Conservation (phyloP, 2,797 vertebrate genomes). For the Sebastes kiyomatsui region DNA sequence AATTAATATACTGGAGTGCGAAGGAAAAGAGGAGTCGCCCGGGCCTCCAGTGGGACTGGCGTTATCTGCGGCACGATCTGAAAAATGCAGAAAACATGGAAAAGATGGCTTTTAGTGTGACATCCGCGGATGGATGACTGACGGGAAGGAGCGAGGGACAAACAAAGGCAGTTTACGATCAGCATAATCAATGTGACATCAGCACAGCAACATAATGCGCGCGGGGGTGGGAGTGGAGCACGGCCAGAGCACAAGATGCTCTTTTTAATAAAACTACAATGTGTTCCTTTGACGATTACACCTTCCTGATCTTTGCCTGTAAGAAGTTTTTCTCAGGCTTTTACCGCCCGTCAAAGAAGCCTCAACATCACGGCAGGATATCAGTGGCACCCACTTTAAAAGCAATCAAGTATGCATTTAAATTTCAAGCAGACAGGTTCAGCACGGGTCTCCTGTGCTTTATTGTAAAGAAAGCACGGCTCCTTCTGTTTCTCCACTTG, state of each 20-base stretch:
- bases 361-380: slow-evolving; percentile 65
- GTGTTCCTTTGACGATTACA: slow-evolving; percentile 54
- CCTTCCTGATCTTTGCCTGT: slow-evolving; percentile 48
- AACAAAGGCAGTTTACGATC: slow-evolving; percentile 83
- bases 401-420: slow-evolving; percentile 70
- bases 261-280: slow-evolving; percentile 68
- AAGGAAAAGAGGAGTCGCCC: slow-evolving; percentile 50
- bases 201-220: slow-evolving; percentile 74
- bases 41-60: slow-evolving; percentile 71
- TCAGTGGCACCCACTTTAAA: slow-evolving; percentile 75
- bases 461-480: slow-evolving; percentile 52
- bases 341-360: slow-evolving; percentile 63
- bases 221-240: slow-evolving; percentile 42
- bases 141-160: slow-evolving; percentile 70
- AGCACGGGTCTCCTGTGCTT: slow-evolving; percentile 41
- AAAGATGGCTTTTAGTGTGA: slow-evolving; percentile 85
- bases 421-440: slow-evolving; percentile 62
- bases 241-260: slow-evolving; percentile 41
- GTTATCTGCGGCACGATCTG: slow-evolving; percentile 58
- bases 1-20: slow-evolving; percentile 81
- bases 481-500: slow-evolving; percentile 33
- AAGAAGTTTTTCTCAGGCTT: slow-evolving; percentile 65
- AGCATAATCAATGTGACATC: slow-evolving; percentile 90
- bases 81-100: slow-evolving; percentile 74
- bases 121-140: slow-evolving; percentile 79